A percentile compares a stretch with the other conserved stretches of the same genome.
These are phyloP conservation scores for Drosophila kambysellisi DNA, from an alignment of 2,888 invertebrate genomes.

Conservation along the genomic window DNA sequence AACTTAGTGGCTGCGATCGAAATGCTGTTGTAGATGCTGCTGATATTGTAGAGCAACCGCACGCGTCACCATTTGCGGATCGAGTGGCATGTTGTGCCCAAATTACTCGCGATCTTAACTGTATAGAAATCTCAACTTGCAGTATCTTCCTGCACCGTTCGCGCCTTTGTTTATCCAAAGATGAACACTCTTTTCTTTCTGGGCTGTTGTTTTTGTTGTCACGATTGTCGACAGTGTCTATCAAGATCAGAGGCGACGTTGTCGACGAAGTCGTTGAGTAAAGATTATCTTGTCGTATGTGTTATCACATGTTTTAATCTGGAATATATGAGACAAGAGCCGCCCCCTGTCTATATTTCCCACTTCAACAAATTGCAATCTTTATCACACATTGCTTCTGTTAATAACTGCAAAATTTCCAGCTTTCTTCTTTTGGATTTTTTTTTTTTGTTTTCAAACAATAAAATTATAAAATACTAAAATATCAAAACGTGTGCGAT, in stretches of 20 bases:
- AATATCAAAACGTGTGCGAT: conserved; percentile 22
- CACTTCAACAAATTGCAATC: conserved; percentile 25
- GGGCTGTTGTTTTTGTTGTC: conserved; percentile 17
- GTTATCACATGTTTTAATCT: conserved; percentile 54
- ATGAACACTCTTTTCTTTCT: conserved; percentile 8
- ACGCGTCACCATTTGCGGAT: conserved; percentile 57
- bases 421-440: conserved; percentile 24
- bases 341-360: conserved; percentile 19
- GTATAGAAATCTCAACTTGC: conserved; percentile 16
- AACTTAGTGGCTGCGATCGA: conserved; percentile 26
- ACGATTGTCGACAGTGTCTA: conserved; percentile 28
- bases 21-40: conserved; percentile 12
- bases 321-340: conserved; percentile 23
- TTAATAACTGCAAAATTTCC: conserved; percentile 59
- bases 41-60: conserved; percentile 59
- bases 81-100: conserved; percentile 69
- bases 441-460: conserved; percentile 41
- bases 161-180: conserved; percentile 8
- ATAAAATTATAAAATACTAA: conserved; percentile 26
- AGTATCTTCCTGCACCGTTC: conserved; percentile 6
- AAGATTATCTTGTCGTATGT: conserved; percentile 53
- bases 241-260: conserved; percentile 26
- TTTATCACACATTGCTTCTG: conserved; percentile 54
- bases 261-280: conserved; percentile 19
- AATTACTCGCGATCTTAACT: conserved; percentile 69